Base-by-base conservation (phyloP, 1,140 invertebrate species). In the Drosophila murphyi region DNA sequence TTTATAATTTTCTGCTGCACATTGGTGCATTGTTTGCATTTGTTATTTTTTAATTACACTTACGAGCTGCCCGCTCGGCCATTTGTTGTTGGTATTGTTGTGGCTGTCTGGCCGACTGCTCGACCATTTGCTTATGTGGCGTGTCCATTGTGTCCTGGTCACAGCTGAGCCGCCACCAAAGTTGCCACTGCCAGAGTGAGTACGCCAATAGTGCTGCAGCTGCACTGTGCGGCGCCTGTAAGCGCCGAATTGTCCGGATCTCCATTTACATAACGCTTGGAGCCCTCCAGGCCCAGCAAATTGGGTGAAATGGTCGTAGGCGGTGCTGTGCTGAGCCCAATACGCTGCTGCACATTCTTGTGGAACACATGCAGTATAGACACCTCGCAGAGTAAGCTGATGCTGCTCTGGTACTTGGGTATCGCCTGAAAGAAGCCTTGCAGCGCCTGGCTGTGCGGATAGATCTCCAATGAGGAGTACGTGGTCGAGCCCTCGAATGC, bases 191-290 rank as follows among this genome's bases (percentile, higher is more conserved):
- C 86, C 61, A 89, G 61, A 8, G 72, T 52, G 29, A 89, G 8
- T 5, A 87, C 70, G 7, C 77, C 85, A 6, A 80, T 7, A 2
- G 80, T 65, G 8, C 78, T 80, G 61, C 70, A 85, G 55, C 82
- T 85, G 86, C 85, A 85, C 51, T 89, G 86, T 1, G 83, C 87
- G 37, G 85, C 76, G 20, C 92, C 92, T 20, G 92, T 92, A 1
- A 92, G 75, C 8, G 92, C 87, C 32, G 92, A 92, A 47, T 92
- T 92, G 56, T 92, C 92, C 28, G 92, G 92, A 80, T 92, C 92
- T 20, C 92, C 92, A 62, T 91, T 92, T 41, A 76, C 82, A 57
- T 85, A 83, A 31, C 86, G 80, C 70, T 91, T 92, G 29, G 90
- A 92, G 10, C 92, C 92, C 59, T 92, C 92, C 0, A 92, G 86